Conservation (phyloP, 2,113 vertebrate species). For the Tachuris rubrigastra region DNA sequence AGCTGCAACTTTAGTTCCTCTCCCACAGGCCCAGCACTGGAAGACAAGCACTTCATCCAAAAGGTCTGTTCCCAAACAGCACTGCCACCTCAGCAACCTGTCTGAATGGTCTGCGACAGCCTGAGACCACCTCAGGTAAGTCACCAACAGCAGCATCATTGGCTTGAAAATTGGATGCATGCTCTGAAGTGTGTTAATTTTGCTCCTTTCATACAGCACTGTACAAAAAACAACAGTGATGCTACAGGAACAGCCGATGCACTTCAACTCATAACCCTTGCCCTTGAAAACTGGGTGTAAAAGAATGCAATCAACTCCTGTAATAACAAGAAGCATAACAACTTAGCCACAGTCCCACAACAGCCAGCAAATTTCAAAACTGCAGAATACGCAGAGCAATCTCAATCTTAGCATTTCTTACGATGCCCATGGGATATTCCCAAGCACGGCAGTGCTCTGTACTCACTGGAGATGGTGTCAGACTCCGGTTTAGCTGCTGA, state of each 20-base stretch:
- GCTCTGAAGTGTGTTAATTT: background rate
- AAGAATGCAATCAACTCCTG: background rate
- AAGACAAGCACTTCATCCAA: background rate
- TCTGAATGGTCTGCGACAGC: background rate
- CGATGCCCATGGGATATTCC: accelerated
- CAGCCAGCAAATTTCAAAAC: background rate
- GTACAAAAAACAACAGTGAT: background rate
- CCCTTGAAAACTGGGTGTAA: background rate
- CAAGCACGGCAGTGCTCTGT: accelerated
- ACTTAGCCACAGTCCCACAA: background rate
- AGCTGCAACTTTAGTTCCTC: background rate
- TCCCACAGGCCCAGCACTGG: background rate
- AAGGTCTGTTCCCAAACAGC: background rate
- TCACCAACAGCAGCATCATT: background rate
- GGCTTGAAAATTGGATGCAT: background rate
- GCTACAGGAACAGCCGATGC: background rate
- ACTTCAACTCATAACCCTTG: background rate
- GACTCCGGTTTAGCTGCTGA: conserved; percentile 79
- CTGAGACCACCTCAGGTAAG: accelerated
- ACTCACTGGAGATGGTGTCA: conserved; percentile 90
- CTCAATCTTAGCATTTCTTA: background rate
- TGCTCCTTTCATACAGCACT: background rate
- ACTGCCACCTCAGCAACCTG: background rate
- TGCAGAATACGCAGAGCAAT: background rate
- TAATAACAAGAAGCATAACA: background rate